Conservation (phyloP, 1,140 invertebrate genomes). For the Drosophila micromelanica region DNA sequence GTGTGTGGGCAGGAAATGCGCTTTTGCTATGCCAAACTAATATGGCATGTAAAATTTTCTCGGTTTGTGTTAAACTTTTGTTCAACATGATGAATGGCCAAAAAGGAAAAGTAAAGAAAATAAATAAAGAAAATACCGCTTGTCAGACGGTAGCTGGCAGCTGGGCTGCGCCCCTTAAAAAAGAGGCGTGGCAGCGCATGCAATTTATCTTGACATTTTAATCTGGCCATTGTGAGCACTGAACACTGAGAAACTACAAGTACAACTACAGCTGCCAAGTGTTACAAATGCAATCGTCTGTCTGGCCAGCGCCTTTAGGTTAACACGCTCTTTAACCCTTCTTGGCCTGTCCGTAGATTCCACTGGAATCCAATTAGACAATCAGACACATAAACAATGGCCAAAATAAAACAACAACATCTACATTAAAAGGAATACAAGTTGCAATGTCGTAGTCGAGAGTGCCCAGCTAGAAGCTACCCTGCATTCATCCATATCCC, state of each 20-base stretch:
- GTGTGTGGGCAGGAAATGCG: constrained; percentile 64
- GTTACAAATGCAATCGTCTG: constrained; percentile 12
- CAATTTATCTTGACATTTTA: constrained; percentile 75
- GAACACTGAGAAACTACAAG: constrained; percentile 19
- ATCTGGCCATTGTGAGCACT: constrained; percentile 51
- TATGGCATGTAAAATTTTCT: constrained; percentile 43
- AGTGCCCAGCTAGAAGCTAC: background rate
- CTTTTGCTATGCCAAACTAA: constrained; percentile 53
- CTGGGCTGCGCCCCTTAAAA: constrained; percentile 14
- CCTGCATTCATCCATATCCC: too few species aligned
- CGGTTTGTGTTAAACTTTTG: constrained; percentile 36
- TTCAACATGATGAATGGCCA: constrained; percentile 54
- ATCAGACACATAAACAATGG: constrained; percentile 67
- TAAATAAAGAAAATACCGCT: constrained; percentile 35
- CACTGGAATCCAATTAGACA: constrained; percentile 65
- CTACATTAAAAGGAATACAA: background rate
- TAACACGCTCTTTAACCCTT: constrained; percentile 48
- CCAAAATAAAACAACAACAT: constrained; percentile 6
- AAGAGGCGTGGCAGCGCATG: constrained; percentile 36
- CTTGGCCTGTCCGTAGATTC: constrained; percentile 3
- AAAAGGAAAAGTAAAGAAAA: constrained; percentile 15
- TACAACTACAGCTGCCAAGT: constrained; percentile 5
- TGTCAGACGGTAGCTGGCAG: constrained; percentile 54
- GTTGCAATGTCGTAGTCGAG: background rate
- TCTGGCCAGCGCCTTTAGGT: constrained; percentile 40